Percentiles rank a stretch among this genome's conserved stretches.
These are phyloP conservation scores for Eugnorisma glareosa DNA, from an alignment of 2,888 invertebrate genomes.

Conservation along the genomic window DNA sequence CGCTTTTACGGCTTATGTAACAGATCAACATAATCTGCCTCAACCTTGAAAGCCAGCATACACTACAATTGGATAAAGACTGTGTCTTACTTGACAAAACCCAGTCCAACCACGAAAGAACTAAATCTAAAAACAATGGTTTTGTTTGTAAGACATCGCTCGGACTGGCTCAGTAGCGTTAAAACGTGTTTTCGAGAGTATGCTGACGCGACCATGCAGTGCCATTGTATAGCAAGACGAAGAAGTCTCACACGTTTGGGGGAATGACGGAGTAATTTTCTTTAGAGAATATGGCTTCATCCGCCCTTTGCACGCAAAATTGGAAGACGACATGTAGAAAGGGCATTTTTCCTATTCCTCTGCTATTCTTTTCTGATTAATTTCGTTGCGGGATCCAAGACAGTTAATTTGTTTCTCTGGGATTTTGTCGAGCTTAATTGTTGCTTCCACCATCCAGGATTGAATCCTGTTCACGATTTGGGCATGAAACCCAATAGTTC, in stretches of 20 bases:
- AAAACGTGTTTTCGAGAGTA: neutral
- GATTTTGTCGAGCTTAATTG: too few species aligned
- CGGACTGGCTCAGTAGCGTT: neutral
- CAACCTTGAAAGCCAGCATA: too few species aligned
- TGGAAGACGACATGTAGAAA: too few species aligned
- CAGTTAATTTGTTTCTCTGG: too few species aligned
- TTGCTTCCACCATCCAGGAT: neutral
- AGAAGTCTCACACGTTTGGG: slow-evolving; percentile 4
- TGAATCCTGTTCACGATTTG: neutral
- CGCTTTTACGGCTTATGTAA: too few species aligned
- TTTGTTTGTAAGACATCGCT: slow-evolving; percentile 4
- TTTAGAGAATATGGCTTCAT: slow-evolving; percentile 7
- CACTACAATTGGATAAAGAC: neutral
- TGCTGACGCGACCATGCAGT: neutral
- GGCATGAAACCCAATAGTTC: neutral
- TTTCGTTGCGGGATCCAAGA: too few species aligned
- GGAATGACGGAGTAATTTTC: neutral
- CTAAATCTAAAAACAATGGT: slow-evolving; percentile 3
- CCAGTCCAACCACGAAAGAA: neutral
- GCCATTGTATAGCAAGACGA: neutral
- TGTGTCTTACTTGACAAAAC: neutral
- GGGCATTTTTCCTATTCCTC: too few species aligned
- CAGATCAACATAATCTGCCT: too few species aligned
- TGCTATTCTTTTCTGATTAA: too few species aligned
- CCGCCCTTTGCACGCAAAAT: too few species aligned